Evolutionary conservation across 1,140 invertebrate genomes (phyloP).

Genomic region (Zaprionus tsacasi): DNA sequence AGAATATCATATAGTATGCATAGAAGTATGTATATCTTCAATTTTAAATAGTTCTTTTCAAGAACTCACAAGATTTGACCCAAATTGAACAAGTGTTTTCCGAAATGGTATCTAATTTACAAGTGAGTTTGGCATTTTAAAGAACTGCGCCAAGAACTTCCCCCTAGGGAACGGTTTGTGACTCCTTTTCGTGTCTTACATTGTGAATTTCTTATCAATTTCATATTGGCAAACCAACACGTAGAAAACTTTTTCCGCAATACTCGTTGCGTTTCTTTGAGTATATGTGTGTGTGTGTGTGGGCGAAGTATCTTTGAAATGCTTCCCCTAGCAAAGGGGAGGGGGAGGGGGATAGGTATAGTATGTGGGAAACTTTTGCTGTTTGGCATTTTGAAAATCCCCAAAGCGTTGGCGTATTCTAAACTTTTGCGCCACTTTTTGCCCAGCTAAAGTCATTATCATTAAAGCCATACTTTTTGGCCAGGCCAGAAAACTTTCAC

Average conservation of each 20-base stretch:
- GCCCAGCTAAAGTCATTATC: slow-evolving; percentile 78
- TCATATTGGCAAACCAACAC: slow-evolving; percentile 63
- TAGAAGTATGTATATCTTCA: no score
- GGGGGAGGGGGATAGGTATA: no score
- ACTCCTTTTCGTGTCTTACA: not conserved
- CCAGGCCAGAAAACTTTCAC: slow-evolving; percentile 64
- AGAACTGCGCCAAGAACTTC: slow-evolving; percentile 5
- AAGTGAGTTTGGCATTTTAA: not conserved
- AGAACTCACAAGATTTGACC: no score
- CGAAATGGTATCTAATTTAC: not conserved
- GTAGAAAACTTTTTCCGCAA: slow-evolving; percentile 66
- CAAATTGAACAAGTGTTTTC: not conserved
- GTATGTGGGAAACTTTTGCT: slow-evolving; percentile 54
- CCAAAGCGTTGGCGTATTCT: slow-evolving; percentile 77
- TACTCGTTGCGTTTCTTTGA: slow-evolving; percentile 40
- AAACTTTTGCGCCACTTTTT: slow-evolving; percentile 78
- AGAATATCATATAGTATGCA: no score
- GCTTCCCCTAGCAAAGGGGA: not conserved
- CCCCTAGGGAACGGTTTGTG: slow-evolving; percentile 12
- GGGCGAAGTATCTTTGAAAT: slow-evolving; percentile 2
- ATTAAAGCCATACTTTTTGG: slow-evolving; percentile 78
- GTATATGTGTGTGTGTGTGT: slow-evolving; percentile 16
- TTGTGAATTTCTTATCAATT: slow-evolving; percentile 64
- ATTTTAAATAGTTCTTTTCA: no score
- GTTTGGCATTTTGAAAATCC: slow-evolving; percentile 72